phyloP scores from a whole-genome alignment of 2,888 invertebrate genomes.

The Cotesia congregata region DNA sequence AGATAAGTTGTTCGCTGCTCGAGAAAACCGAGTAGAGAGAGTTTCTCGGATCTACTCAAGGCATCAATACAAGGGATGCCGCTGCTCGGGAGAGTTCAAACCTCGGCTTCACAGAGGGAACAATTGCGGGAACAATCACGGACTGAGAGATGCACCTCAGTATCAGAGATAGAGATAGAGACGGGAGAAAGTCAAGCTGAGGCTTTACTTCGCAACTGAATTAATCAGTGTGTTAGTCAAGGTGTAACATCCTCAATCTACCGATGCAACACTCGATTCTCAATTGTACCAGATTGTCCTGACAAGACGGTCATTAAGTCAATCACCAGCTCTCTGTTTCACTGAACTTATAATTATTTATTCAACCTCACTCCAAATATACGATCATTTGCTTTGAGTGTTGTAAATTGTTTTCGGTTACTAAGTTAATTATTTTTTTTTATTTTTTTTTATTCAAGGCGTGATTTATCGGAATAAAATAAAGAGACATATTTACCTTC shows the following conservation, averaged over 20 bases:
- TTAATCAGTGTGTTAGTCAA: conserved; percentile 33
- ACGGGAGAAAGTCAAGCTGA: conserved; percentile 27
- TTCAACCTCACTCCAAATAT: conserved; percentile 8
- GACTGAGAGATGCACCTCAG: conserved; percentile 36
- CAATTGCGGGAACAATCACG: conserved; percentile 31
- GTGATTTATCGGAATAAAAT: not conserved
- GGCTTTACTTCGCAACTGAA: conserved; percentile 31
- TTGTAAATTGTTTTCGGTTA: not conserved
- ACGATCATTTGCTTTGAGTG: not conserved
- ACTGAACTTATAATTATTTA: conserved; percentile 21
- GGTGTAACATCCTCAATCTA: conserved; percentile 19
- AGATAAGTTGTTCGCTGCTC: not conserved
- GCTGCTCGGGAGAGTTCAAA: not conserved
- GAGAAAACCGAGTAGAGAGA: conserved; percentile 9
- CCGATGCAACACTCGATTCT: not conserved
- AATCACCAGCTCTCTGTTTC: conserved; percentile 9
- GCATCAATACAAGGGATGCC: conserved; percentile 19
- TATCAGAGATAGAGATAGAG: conserved; percentile 36
- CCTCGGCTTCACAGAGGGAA: not conserved
- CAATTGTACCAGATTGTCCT: conserved; percentile 21
- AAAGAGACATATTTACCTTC: conserved; percentile 76
- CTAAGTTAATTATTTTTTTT: not conserved
- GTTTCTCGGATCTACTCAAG: not conserved
- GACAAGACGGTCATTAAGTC: conserved; percentile 6
- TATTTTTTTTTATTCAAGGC: not conserved